Evolutionary conservation across 2,888 invertebrate genomes (phyloP).

Genomic region (Xestia ashworthii): DNA sequence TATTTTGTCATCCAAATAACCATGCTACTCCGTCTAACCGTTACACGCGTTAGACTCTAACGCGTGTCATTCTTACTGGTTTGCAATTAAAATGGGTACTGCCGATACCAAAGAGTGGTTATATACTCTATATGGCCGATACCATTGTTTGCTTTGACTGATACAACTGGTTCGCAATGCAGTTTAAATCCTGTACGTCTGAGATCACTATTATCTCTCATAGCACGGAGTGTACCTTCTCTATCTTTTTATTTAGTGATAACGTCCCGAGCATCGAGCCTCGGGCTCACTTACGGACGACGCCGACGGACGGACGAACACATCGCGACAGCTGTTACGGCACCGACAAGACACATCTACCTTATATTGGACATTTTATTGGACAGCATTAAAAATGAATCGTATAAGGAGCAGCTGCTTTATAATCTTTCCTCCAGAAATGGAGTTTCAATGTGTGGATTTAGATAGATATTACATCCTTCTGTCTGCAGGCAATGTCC

Average conservation of each 20-base stretch:
- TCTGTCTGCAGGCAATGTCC: background rate
- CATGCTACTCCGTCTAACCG: background rate
- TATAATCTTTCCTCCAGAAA: conserved; percentile 19
- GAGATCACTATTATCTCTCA: background rate
- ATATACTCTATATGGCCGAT: too few relatives aligned
- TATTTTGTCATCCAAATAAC: background rate
- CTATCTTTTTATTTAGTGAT: conserved; percentile 9
- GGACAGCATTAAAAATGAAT: conserved; percentile 58
- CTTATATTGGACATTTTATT: conserved; percentile 62
- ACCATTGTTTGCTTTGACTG: background rate
- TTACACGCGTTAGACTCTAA: too few relatives aligned
- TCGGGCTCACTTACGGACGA: conserved; percentile 21
- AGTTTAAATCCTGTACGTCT: background rate
- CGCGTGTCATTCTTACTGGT: conserved; percentile 2
- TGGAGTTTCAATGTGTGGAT: background rate
- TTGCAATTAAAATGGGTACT: conserved; percentile 18
- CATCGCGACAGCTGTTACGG: conserved; percentile 59
- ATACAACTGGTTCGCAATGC: background rate
- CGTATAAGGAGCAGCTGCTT: conserved; percentile 46
- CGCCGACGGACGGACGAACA: conserved; percentile 23
- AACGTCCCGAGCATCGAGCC: conserved; percentile 11
- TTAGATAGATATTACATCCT: background rate
- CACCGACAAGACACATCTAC: conserved; percentile 50
- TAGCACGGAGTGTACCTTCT: conserved; percentile 23
- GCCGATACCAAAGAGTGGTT: too few relatives aligned